Conservation (phyloP, 2,888 invertebrate species). For the Cylindroiulus punctatus region DNA sequence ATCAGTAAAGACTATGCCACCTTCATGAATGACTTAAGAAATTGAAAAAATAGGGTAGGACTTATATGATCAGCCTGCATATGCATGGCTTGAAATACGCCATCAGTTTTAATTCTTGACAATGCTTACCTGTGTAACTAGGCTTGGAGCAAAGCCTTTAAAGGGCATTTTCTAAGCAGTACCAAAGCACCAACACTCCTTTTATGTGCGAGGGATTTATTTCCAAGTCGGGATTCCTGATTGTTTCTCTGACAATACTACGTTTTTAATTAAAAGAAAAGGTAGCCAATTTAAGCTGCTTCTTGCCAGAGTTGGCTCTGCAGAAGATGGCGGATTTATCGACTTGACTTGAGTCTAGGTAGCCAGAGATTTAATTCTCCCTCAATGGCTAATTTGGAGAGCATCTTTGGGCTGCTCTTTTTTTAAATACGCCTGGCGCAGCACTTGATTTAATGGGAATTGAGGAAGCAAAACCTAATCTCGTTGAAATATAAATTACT, state of each 20-base stretch:
- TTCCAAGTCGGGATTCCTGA: slow-evolving; percentile 9
- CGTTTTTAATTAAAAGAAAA: slow-evolving; percentile 33
- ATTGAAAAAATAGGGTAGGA: too few relatives aligned
- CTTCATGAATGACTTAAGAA: too few relatives aligned
- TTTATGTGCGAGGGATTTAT: neutral
- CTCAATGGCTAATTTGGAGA: slow-evolving; percentile 3
- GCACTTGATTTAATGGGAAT: slow-evolving; percentile 27
- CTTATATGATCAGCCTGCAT: too few relatives aligned
- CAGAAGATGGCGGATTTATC: slow-evolving; percentile 1
- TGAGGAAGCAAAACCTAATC: slow-evolving; percentile 36
- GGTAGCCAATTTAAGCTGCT: neutral
- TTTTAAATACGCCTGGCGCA: neutral
- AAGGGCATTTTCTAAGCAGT: neutral
- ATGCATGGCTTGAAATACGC: neutral
- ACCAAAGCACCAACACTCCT: neutral
- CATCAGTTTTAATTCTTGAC: too few relatives aligned
- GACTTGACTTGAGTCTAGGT: neutral
- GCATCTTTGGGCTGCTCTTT: slow-evolving; percentile 25
- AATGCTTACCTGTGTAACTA: too few relatives aligned
- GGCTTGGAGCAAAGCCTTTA: neutral
- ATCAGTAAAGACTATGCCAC: neutral
- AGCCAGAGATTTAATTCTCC: neutral
- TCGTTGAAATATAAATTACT: slow-evolving; percentile 31
- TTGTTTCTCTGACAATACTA: slow-evolving; percentile 3
- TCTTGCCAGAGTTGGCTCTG: neutral